Base-by-base conservation (phyloP, 2,888 invertebrate species). In the Lochmaea crataegi region DNA sequence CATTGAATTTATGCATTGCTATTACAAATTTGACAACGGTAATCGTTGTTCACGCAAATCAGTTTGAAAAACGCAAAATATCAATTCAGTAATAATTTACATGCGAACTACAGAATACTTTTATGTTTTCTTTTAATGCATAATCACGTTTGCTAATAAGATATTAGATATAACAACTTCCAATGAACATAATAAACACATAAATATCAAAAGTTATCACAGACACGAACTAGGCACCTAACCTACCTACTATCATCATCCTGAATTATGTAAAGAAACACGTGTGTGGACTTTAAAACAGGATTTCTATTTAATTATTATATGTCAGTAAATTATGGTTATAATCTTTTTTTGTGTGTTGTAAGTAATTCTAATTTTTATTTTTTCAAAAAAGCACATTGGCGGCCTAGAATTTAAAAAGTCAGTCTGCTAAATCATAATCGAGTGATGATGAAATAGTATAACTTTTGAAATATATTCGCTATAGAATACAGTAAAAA, bases 101-200 rank as follows among this genome's bases (percentile, higher is more conserved):
- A 48, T n/a, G n/a, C 48, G 6, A 48, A 14, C 4, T 7, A 48
- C n/a, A n/a, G n/a, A n/a, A n/a, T n/a, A n/a, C 48, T 48, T 48
- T 48, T n/a, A 48, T 48, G 48, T 48, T 48, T 14, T n/a, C 5
- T 48, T 48, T n/a, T n/a, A n/a, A 48, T 48, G 48, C 48, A 14
- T n/a, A 48, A 48, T 48, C 48, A 48, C 48, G 48, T 48, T 48
- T 48, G 48, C 48, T 48, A 48, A 48, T 48, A 45, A 45, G 45
- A 45, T 45, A 48, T n/a, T 48, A n/a, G 6, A n/a, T n/a, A 48
- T 48, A 48, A n/a, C 1, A 11, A 48, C 48, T n/a, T 48, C n/a
- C 4, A 14, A 6, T 48, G n/a, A 14, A 48, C n/a, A 48, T 48
- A 48, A 48, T 48, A n/a, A n/a, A 48, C 5, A 48, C 48, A 48